Base-by-base conservation (phyloP, 2,113 vertebrate species). In the Alces alces region DNA sequence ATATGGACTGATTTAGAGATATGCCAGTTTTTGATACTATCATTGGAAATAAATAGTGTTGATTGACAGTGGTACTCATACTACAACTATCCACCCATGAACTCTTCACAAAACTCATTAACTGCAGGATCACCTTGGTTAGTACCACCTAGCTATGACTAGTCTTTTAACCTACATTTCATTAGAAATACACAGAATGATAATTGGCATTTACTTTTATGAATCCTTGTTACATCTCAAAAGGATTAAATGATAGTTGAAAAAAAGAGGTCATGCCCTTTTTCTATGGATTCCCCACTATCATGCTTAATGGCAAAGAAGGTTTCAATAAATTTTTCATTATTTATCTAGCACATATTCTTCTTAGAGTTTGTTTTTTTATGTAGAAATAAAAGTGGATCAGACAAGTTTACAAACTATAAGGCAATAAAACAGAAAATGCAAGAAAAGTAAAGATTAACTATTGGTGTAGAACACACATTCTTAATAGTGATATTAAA, bases 401-500 rank as follows among this genome's bases (percentile, higher is more conserved):
- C 9, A 95, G 19, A 10, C 12, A 97, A 87, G 52, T 54, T 80
- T 97, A 70, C 13, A 78, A 96, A 78, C 1, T 91, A 91, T 80
- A 23, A 86, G 76, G 15, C 73, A 89, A 80, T 87, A 85, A 96
- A 97, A 86, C 3, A 89, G 80, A 93, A 97, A 96, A 91, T 89
- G 25, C 45, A 97, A 93, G 87, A 89, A 95, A 96, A 92, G 33
- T 90, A 88, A 95, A 94, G 55, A 96, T 97, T 82, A 97, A 93
- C 86, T 92, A 97, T 96, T 97, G 73, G 96, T 91, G 12, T 28
- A 87, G 25, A 60, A 0, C 25, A 95, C n/a, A 90, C 7, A 94
- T 82, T 95, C 15, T 97, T 70, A 97, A 87, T 36, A 89, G 28
- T 92, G 58, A 92, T 85, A 86, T 88, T 95, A 93, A 97, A 50